Conservation (phyloP, 2,797 vertebrate genomes). For the Amblyraja radiata region DNA sequence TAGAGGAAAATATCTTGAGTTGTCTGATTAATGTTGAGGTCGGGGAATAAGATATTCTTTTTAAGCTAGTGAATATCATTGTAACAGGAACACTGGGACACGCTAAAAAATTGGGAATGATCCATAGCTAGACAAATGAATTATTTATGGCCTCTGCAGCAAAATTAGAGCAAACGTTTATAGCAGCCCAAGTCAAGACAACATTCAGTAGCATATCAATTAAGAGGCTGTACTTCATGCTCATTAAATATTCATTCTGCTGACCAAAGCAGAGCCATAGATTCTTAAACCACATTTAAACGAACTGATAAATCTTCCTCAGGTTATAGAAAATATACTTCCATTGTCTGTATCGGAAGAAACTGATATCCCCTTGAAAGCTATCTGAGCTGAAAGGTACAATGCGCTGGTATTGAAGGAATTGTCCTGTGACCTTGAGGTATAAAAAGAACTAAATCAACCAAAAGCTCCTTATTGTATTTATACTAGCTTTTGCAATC, state of each 20-base stretch:
- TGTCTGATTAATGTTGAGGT: not conserved
- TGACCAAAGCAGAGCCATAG: not conserved
- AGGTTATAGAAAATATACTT: not conserved
- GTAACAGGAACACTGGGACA: not conserved
- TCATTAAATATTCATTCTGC: not conserved
- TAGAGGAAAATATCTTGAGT: not conserved
- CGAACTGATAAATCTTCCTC: not conserved
- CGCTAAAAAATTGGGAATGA: constrained; percentile 1
- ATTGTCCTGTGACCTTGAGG: not conserved
- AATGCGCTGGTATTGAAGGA: not conserved
- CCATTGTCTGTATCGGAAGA: not conserved
- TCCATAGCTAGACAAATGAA: constrained; percentile 17
- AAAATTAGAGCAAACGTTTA: not conserved
- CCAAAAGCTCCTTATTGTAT: not conserved
- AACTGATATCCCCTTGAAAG: not conserved
- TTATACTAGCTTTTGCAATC: not conserved
- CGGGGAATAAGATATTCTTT: not conserved
- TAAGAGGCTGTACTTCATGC: not conserved
- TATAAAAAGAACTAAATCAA: not conserved
- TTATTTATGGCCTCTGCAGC: constrained; percentile 28
- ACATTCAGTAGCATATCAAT: not conserved
- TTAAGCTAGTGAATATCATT: not conserved
- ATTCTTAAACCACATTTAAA: not conserved
- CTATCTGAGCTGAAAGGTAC: not conserved
- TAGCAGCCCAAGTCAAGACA: not conserved